phyloP scores from a whole-genome alignment of 2,113 vertebrate genomes.

The Plestiodon gilberti region DNA sequence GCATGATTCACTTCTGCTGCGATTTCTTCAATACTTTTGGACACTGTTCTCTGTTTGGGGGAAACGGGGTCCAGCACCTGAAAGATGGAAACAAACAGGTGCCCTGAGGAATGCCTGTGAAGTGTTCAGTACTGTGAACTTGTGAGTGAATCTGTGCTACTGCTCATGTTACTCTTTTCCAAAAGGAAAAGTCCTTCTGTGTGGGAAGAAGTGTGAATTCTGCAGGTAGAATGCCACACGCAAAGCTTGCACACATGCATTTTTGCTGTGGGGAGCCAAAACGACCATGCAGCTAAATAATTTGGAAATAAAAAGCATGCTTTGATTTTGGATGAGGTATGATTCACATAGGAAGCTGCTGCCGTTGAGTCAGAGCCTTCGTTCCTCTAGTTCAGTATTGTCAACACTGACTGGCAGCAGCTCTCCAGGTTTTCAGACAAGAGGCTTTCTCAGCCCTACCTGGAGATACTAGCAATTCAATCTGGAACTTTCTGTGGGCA shows the following conservation, averaged over 20 bases:
- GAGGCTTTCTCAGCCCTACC: too few relatives aligned
- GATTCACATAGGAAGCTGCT: too few relatives aligned
- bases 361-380: too few relatives aligned
- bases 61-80: constrained; percentile 31
- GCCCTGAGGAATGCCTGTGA: background rate
- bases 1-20: constrained; percentile 68
- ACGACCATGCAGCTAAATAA: background rate
- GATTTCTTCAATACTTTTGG: constrained; percentile 54
- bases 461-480: too few relatives aligned
- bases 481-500: too few relatives aligned
- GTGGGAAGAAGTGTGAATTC: background rate
- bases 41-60: background rate
- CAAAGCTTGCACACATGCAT: background rate
- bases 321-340: too few relatives aligned
- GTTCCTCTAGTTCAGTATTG: too few relatives aligned
- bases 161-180: background rate
- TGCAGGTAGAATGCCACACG: background rate
- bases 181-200: background rate
- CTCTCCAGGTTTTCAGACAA: too few relatives aligned
- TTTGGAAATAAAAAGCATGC: too few relatives aligned
- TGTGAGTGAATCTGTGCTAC: background rate
- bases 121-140: background rate
- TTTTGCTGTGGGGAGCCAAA: background rate
- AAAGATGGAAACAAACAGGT: background rate
- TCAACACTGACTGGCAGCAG: too few relatives aligned